A percentile compares a stretch with the other conserved stretches of the same genome.
Evolutionary conservation across 2,113 vertebrate genomes (phyloP).

Genomic region (Grallaria varia): DNA sequence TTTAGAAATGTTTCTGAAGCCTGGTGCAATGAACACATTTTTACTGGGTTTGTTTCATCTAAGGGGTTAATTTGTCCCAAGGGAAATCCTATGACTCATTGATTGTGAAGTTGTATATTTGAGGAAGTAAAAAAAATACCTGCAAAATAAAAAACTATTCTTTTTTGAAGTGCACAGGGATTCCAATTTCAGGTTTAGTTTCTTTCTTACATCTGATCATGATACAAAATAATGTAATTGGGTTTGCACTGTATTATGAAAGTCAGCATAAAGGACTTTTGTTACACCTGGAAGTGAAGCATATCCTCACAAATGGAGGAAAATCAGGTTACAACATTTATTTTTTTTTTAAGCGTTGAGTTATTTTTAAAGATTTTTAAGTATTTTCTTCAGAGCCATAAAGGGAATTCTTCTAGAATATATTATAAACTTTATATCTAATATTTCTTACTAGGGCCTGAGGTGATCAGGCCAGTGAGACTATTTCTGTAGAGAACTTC

Average conservation of each 20-base stretch:
- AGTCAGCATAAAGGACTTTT: neutral
- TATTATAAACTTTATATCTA: neutral
- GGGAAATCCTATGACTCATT: neutral
- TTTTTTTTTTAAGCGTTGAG: neutral
- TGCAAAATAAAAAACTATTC: neutral
- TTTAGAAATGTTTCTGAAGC: neutral
- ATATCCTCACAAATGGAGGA: neutral
- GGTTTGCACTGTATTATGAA: neutral
- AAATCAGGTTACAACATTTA: neutral
- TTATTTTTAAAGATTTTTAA: neutral
- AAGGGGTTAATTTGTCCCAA: neutral
- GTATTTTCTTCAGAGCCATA: neutral
- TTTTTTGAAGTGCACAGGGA: neutral
- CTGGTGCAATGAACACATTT: neutral
- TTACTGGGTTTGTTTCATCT: neutral
- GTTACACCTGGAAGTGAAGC: neutral
- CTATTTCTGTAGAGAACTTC: neutral
- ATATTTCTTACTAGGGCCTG: neutral
- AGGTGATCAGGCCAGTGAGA: neutral
- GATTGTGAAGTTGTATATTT: neutral
- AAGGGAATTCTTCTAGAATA: neutral
- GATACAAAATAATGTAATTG: neutral
- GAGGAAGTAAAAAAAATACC: neutral
- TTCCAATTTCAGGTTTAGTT: neutral
- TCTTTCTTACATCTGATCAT: neutral